Conservation (phyloP, 2,797 vertebrate genomes). For the Enteromius treurensis region DNA sequence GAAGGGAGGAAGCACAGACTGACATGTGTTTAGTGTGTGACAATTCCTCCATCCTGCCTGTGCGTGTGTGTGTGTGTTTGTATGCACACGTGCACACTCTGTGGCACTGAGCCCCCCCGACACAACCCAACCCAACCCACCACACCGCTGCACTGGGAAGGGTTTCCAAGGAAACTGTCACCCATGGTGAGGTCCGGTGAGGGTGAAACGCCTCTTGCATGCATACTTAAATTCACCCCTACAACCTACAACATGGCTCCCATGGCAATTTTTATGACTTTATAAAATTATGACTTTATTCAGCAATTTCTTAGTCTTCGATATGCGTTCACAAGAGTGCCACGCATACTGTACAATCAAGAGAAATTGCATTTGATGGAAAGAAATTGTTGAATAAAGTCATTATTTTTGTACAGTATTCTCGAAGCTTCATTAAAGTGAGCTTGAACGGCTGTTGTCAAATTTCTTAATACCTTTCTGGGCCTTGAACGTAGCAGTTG, state of each 20-base stretch:
- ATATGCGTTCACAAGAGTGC: background rate
- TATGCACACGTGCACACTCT: slow-evolving; percentile 6
- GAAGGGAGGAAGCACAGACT: slow-evolving; percentile 54
- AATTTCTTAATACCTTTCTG: background rate
- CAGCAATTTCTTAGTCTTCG: background rate
- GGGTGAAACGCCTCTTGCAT: slow-evolving; percentile 49
- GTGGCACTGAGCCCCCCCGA: background rate
- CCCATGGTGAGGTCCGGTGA: slow-evolving; percentile 73
- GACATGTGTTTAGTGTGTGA: slow-evolving; percentile 55
- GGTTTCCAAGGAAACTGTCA: slow-evolving; percentile 79
- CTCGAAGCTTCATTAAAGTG: background rate
- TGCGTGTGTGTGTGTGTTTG: slow-evolving; percentile 13
- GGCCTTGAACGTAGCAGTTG: background rate
- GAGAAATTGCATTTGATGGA: background rate
- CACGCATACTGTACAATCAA: background rate
- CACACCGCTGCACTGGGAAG: slow-evolving; percentile 34
- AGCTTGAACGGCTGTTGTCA: background rate
- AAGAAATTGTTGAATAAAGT: background rate
- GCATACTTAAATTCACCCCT: slow-evolving; percentile 38
- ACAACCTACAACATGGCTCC: slow-evolving; percentile 40
- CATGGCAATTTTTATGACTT: slow-evolving; percentile 44
- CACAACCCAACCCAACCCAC: background rate
- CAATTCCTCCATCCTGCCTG: background rate
- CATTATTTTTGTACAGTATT: background rate
- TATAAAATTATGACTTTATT: background rate